phyloP scores from a whole-genome alignment of 2,888 invertebrate species.

The Apoda limacodes region DNA sequence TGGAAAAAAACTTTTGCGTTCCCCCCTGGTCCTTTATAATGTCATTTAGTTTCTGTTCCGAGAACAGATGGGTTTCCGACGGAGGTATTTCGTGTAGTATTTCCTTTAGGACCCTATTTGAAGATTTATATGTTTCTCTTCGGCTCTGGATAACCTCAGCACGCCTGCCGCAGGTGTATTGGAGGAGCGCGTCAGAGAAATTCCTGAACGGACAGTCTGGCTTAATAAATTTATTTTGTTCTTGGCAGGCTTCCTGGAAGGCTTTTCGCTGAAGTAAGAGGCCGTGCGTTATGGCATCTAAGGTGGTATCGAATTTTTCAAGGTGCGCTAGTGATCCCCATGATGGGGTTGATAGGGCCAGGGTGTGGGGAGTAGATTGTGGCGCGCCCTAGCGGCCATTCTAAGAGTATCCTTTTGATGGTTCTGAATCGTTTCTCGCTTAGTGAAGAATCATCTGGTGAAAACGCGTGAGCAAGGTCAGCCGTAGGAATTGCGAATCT shows the following conservation, averaged over 20 bases:
- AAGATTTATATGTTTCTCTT: too few species aligned
- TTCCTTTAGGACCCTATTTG: constrained; percentile 2
- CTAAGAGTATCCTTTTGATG: too few species aligned
- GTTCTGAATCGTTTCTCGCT: too few species aligned
- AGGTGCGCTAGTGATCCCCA: constrained; percentile 3
- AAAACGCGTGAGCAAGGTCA: too few species aligned
- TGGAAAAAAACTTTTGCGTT: too few species aligned
- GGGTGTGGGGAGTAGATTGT: too few species aligned
- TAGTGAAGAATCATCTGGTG: too few species aligned
- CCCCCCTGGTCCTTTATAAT: too few species aligned
- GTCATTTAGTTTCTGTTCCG: constrained; percentile 5
- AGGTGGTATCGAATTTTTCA: constrained; percentile 10
- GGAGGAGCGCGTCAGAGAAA: constrained; percentile 8
- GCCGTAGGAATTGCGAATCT: too few species aligned
- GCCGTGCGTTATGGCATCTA: constrained; percentile 14
- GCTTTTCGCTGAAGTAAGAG: constrained; percentile 11
- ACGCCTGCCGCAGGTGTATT: constrained; percentile 13
- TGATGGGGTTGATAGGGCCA: constrained; percentile 3
- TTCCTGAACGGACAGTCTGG: constrained; percentile 10
- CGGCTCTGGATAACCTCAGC: constrained; percentile 7
- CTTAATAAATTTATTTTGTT: constrained; percentile 5
- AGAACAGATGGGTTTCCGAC: constrained; percentile 9
- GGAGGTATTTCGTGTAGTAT: constrained; percentile 7
- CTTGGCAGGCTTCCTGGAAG: constrained; percentile 3
- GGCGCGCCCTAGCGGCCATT: too few species aligned